These are phyloP conservation scores for Ophiothrix spiculata DNA, from an alignment of 35 echinoderm and acorn worm genomes.

Conservation along the genomic window DNA sequence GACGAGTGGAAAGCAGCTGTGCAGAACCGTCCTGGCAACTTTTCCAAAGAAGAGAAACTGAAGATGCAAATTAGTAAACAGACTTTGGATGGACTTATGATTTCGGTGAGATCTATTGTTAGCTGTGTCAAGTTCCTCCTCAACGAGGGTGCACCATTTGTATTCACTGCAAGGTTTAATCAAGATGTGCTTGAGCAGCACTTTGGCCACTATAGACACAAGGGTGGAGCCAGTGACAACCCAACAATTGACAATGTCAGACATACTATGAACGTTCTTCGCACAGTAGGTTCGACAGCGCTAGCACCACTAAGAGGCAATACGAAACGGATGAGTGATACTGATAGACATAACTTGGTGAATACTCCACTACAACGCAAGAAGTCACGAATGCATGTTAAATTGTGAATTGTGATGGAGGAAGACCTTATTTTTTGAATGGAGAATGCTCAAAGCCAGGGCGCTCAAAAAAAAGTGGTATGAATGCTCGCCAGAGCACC, in stretches of 20 bases:
- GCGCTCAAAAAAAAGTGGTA: no score
- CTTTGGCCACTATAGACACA: neutral
- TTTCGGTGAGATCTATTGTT: neutral
- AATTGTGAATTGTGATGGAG: no score
- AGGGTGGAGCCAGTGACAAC: neutral
- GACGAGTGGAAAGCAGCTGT: neutral
- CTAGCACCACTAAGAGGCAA: neutral
- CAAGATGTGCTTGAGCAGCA: neutral
- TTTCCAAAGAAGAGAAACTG: neutral
- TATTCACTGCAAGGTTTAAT: neutral
- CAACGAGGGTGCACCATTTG: neutral
- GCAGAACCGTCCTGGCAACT: neutral
- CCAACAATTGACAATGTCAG: neutral
- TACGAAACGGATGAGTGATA: neutral
- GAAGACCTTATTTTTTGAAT: no score
- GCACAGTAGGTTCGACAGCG: neutral
- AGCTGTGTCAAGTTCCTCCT: neutral
- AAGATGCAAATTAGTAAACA: conserved; percentile 1
- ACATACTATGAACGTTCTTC: neutral
- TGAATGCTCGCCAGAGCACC: no score
- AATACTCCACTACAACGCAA: neutral
- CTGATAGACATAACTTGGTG: neutral
- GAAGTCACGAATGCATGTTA: neutral
- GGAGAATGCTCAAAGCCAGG: no score
- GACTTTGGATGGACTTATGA: neutral